These are phyloP conservation scores for Symphodus melops DNA, from an alignment of 2,113 vertebrate species.

Conservation along the genomic window DNA sequence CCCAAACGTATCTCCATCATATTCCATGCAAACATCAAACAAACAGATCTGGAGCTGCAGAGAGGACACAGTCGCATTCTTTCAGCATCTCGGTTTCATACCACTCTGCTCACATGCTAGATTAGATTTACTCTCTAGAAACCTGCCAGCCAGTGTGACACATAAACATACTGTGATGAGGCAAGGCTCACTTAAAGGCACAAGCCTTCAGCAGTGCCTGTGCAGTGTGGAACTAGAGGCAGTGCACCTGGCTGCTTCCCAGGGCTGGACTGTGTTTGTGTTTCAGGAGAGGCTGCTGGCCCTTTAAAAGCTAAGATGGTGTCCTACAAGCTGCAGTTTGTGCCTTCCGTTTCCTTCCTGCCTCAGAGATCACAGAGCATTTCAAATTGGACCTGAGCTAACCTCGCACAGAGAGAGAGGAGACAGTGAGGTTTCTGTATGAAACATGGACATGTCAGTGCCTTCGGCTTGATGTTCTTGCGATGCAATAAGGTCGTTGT, in stretches of 20 bases:
- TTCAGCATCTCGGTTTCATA: neutral
- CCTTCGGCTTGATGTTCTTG: slow-evolving; percentile 1
- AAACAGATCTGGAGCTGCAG: neutral
- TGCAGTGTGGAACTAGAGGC: slow-evolving; percentile 27
- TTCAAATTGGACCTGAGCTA: slow-evolving; percentile 53
- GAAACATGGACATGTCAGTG: slow-evolving; percentile 9
- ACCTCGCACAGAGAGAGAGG: slow-evolving; percentile 4
- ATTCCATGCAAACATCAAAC: neutral
- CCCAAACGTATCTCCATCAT: slow-evolving; percentile 5
- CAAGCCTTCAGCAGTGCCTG: slow-evolving; percentile 7
- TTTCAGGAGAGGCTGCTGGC: slow-evolving; percentile 49
- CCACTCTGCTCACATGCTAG: neutral
- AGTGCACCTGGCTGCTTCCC: slow-evolving; percentile 64
- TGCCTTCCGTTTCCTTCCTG: slow-evolving; percentile 70
- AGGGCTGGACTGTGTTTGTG: slow-evolving; percentile 12
- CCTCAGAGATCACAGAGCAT: slow-evolving; percentile 55
- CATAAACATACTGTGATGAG: neutral
- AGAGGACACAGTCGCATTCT: neutral
- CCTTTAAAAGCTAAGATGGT: slow-evolving; percentile 81
- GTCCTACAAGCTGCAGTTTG: slow-evolving; percentile 74
- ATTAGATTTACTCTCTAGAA: neutral
- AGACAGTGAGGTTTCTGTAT: neutral
- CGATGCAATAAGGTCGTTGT: slow-evolving; percentile 52
- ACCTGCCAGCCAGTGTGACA: neutral
- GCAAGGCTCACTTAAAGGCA: slow-evolving; percentile 1